Evolutionary conservation across 2,797 vertebrate species (phyloP), one percentile per base, ranked within the genome.

Genomic region (Otolemur crassicaudatus): DNA sequence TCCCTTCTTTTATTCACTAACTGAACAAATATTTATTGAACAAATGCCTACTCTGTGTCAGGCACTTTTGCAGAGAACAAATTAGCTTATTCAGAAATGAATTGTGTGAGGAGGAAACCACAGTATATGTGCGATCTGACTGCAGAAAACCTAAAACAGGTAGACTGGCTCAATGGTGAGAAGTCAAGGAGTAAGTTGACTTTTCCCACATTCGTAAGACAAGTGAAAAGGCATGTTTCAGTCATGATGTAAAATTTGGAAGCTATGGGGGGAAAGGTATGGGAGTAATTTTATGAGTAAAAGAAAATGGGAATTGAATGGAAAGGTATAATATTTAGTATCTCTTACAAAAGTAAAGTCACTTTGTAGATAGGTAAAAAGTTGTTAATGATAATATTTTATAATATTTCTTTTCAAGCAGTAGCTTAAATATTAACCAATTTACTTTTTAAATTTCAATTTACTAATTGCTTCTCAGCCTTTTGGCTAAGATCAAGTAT

Each of bases 341-440:
- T 22, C 23, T 92, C 87, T 87, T 94, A 84, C 77, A 95, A 96
- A 97, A 53, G n/a, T 88, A 79, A 90, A 94, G 67, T 91, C 69
- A 84, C 31, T 88, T 80, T 53, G 10, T 90, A 58, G 56, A 34
- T 92, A 79, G 73, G 58, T 90, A 75, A 75, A 92, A 85, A 73
- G 29, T 95, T 91, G 40, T 79, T 94, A 46, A 63, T 88, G 29
- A 87, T 53, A 82, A 72, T 80, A 29, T 67, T 91, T 2, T 77
- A 56, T 91, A 86, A 53, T 5, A n/a, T 53, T 95, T 97, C 34
- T 95, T 92, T 94, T 84, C 40, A 77, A 80, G 67, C 34, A 87
- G 4, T 90, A 95, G n/a, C 69, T 96, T 87, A 94, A 86, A 92
- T 92, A 37, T 94, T 76, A 87, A 77, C 46, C 56, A 61, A 34